Percentiles rank a stretch among this genome's conserved stretches.
Evolutionary conservation across 2,113 vertebrate genomes (phyloP).

Genomic region (Sclerurus mexicanus): DNA sequence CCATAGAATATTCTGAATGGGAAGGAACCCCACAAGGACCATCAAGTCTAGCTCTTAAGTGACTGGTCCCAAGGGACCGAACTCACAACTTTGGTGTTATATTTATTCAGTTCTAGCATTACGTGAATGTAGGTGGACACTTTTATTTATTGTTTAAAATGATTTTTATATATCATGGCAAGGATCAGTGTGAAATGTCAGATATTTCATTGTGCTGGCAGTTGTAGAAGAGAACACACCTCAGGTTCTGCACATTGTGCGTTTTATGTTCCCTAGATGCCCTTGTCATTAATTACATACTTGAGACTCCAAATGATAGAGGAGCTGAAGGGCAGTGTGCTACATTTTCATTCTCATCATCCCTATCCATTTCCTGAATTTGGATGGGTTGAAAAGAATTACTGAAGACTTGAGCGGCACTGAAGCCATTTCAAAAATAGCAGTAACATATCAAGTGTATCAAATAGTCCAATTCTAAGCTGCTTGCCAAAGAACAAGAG

Average conservation of each 20-base stretch:
- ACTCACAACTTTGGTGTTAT: background rate
- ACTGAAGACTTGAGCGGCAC: background rate
- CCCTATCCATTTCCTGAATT: background rate
- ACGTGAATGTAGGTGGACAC: background rate
- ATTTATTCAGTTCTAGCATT: background rate
- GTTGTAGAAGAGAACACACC: background rate
- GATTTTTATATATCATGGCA: background rate
- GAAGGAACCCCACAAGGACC: background rate
- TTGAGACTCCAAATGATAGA: background rate
- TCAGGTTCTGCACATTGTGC: background rate
- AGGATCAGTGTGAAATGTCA: background rate
- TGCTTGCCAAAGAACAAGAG: background rate
- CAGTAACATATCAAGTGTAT: background rate
- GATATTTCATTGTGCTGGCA: background rate
- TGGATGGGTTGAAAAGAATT: background rate
- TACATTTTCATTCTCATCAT: background rate
- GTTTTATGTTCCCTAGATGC: background rate
- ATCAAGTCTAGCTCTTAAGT: background rate
- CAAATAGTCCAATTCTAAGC: background rate
- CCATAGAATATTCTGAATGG: background rate
- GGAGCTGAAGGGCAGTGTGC: background rate
- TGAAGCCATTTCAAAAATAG: background rate
- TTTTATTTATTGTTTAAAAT: background rate
- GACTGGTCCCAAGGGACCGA: background rate
- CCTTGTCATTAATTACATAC: slow-evolving; percentile 28